Percentiles rank a stretch among this genome's conserved stretches.
Evolutionary conservation across 1,140 invertebrate species (phyloP).

Genomic region (Camponotus vicinus): DNA sequence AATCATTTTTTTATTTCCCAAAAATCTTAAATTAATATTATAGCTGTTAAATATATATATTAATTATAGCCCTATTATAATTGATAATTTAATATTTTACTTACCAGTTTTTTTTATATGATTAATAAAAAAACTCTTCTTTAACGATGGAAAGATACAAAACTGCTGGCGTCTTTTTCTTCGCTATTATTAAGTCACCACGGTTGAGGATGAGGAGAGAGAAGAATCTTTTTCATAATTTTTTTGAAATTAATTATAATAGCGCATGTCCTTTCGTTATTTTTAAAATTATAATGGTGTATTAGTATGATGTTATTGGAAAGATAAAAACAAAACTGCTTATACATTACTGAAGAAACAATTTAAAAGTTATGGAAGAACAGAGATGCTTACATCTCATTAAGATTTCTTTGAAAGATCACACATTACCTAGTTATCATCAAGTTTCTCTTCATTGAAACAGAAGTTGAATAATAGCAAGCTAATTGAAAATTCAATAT

Average conservation of each 20-base stretch:
- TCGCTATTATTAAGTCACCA: not conserved
- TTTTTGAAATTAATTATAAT: not conserved
- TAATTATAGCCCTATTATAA: too few relatives aligned
- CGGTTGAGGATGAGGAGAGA: not conserved
- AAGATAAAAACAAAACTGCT: not conserved
- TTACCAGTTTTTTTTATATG: too few relatives aligned
- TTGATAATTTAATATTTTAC: too few relatives aligned
- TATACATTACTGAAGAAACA: not conserved
- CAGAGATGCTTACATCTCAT: not conserved
- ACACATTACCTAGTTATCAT: constrained; percentile 15
- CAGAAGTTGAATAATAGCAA: not conserved
- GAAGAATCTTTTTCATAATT: not conserved
- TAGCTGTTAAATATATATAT: too few relatives aligned
- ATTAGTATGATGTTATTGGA: not conserved
- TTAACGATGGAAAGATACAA: not conserved
- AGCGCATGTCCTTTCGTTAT: not conserved
- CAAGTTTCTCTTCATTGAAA: constrained; percentile 22
- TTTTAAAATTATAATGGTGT: not conserved
- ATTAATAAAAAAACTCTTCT: constrained; percentile 1
- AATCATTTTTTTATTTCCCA: not conserved
- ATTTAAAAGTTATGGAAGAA: not conserved
- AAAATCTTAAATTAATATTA: not conserved
- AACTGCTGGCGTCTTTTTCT: not conserved
- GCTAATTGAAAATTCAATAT: not conserved
- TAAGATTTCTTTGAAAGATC: constrained; percentile 17